Evolutionary conservation across 2,888 invertebrate genomes (phyloP).

Genomic region (Eupelmus urozonus): DNA sequence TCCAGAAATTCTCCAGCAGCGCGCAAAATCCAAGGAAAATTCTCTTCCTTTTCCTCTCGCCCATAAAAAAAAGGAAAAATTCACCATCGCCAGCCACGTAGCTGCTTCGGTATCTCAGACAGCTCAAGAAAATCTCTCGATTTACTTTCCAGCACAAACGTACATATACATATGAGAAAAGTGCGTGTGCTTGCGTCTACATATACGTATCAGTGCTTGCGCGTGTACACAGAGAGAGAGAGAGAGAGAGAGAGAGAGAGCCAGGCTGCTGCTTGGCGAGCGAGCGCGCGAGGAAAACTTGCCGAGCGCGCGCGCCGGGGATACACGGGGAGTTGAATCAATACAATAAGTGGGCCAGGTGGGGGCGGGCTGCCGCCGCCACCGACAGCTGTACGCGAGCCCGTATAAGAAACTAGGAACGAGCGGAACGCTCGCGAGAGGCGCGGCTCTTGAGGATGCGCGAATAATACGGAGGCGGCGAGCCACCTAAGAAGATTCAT

Average conservation of each 20-base stretch:
- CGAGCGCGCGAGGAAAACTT: not conserved
- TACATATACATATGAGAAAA: not conserved
- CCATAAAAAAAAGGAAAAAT: no score
- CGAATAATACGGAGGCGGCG: not conserved
- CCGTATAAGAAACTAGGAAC: not conserved
- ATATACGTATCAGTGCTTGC: not conserved
- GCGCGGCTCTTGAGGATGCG: not conserved
- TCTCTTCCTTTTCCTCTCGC: no score
- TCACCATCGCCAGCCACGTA: no score
- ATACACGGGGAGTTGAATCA: slow-evolving; percentile 74
- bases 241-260: not conserved
- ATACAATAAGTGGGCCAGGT: slow-evolving; percentile 76
- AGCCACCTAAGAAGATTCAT: not conserved
- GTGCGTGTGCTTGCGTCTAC: not conserved
- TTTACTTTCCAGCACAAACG: no score
- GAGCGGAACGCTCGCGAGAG: not conserved
- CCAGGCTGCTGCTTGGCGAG: not conserved
- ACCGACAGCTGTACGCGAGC: no score
- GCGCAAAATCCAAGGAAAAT: no score
- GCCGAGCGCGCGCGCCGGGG: slow-evolving; percentile 59
- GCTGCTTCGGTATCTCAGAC: no score
- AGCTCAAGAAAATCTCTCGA: no score
- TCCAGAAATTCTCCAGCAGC: no score
- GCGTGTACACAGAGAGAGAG: not conserved
- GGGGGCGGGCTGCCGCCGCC: slow-evolving; percentile 59